Evolutionary conservation across 2,888 invertebrate species (phyloP).

Genomic region (Biston stratarius): DNA sequence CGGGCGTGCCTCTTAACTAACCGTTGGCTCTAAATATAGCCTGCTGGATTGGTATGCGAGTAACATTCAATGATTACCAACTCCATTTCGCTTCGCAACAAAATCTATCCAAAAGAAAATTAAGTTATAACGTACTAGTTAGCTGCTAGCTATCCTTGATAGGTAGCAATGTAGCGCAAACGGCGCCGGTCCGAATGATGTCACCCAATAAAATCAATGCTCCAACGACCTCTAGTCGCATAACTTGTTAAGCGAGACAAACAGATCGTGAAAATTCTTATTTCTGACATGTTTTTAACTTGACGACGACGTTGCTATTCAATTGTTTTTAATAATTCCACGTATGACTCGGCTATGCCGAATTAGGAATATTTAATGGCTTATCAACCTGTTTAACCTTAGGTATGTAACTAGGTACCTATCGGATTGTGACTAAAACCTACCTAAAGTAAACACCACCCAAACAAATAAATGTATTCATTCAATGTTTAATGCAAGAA

Average conservation of each 20-base stretch:
- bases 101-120: neutral
- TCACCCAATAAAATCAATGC: slow-evolving; percentile 53
- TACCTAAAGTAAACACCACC: too few species aligned
- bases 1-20: slow-evolving; percentile 59
- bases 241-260: slow-evolving; percentile 25
- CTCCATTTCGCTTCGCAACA: slow-evolving; percentile 3
- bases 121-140: neutral
- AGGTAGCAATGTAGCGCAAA: slow-evolving; percentile 12
- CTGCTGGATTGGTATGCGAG: slow-evolving; percentile 64
- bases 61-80: slow-evolving; percentile 19
- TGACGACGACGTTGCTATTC: slow-evolving; percentile 3
- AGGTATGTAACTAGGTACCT: neutral
- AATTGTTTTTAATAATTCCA: slow-evolving; percentile 21
- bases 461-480: too few species aligned
- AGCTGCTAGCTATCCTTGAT: slow-evolving; percentile 4
- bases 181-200: slow-evolving; percentile 50
- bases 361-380: slow-evolving; percentile 7
- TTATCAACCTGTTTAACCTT: neutral
- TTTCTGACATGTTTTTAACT: slow-evolving; percentile 9
- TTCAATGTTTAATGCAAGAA: neutral
- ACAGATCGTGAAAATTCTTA: slow-evolving; percentile 16
- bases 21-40: slow-evolving; percentile 71
- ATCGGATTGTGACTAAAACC: neutral
- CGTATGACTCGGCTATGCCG: slow-evolving; percentile 15
- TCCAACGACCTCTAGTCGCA: slow-evolving; percentile 49